These are phyloP conservation scores for Cololabis saira DNA, from an alignment of 2,113 vertebrate genomes.

Conservation along the genomic window DNA sequence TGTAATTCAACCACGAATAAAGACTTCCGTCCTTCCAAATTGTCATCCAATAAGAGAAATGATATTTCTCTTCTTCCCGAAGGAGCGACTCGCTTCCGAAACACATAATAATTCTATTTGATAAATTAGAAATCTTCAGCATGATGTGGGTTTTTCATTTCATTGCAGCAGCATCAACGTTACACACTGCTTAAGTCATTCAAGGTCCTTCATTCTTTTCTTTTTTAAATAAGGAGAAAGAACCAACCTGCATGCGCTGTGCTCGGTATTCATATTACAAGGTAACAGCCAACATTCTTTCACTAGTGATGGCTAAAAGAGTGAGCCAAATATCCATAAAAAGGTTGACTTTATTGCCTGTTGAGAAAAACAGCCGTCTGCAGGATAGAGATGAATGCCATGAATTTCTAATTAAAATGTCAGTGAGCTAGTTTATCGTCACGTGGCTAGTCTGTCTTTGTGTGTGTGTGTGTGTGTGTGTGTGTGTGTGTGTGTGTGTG, in stretches of 20 bases:
- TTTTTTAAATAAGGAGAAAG: too few species aligned
- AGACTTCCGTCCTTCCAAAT: too few species aligned
- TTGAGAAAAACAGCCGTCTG: conserved; percentile 37
- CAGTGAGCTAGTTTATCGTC: conserved; percentile 38
- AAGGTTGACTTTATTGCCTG: conserved; percentile 42
- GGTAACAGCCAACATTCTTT: conserved; percentile 26
- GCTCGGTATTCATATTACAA: conserved; percentile 19
- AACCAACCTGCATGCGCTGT: not conserved
- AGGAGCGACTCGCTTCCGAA: too few species aligned
- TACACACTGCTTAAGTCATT: conserved; percentile 6
- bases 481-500: not conserved
- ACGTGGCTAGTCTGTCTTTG: conserved; percentile 5
- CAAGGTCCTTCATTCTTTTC: not conserved
- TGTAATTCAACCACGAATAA: too few species aligned
- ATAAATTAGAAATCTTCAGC: too few species aligned
- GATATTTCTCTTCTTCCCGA: too few species aligned
- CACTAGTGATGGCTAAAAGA: conserved; percentile 28
- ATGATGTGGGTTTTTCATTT: conserved; percentile 12
- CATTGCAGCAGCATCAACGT: not conserved
- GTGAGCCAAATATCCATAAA: conserved; percentile 39
- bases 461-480: not conserved
- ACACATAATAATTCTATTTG: too few species aligned
- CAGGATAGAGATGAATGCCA: conserved; percentile 52
- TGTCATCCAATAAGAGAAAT: too few species aligned
- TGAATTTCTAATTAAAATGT: conserved; percentile 76